Base-by-base conservation (phyloP, 2,888 invertebrate species). In the Lamellibrachia satsuma region DNA sequence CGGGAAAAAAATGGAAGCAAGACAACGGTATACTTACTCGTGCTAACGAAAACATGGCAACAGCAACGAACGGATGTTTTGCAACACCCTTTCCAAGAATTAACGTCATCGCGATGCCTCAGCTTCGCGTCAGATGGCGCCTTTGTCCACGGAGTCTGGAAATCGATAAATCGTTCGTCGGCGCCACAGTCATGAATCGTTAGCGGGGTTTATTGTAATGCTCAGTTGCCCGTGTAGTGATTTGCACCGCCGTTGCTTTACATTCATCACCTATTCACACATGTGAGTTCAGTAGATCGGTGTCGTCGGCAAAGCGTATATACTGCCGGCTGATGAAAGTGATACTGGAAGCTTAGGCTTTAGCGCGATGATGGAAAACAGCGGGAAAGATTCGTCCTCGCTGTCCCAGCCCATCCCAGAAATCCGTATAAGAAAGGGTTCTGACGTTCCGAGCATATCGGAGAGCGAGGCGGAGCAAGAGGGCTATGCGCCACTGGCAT, bases 371-470 rank as follows among this genome's bases (percentile, higher is more conserved):
- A 90, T 91, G 11, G 52, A 91, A 91, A 51, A 11, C 11, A 91
- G 22, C 52, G 52, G 52, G 91, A 91, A 91, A 91, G 39, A 91
- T 52, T 92, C 51, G 92, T 60, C 9, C 6, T 52, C 9, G 9
- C 92, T 90, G 75, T 22, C 91, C 3, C 90, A 55, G 55, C 90
- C 90, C 90, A 92, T 93, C 51, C 93, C 93, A 3, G 93, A 93
- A 91, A 93, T 93, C 60, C 92, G 93, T 8, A 90, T 93, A 52
- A 91, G 93, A 52, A 93, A 93, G 39, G 91, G 93, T 39, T 93
- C 93, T 22, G 93, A 93, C 52, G 91, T 52, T 27, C 93, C 93
- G 51, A 93, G 93, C 91, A 90, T 93, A n/a, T 75, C 75, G 75
- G 75, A 75, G 75, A 90, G 90, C 52, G 92, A 92, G 27, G 51